phyloP scores from a whole-genome alignment of 2,113 vertebrate species.

The Nibea coibor region DNA sequence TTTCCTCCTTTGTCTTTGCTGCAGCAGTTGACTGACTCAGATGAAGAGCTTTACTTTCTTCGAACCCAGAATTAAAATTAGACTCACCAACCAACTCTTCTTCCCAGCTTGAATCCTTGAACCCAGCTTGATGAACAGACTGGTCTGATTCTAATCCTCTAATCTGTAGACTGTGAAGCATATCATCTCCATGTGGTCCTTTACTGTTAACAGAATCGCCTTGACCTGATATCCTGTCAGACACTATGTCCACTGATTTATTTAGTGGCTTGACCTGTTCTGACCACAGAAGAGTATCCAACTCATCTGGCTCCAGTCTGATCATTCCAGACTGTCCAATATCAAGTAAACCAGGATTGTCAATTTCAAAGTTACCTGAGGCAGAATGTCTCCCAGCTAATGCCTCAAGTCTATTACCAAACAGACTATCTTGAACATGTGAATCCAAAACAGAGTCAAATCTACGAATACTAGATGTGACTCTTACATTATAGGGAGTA shows the following conservation, averaged over 20 bases:
- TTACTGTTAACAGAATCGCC: neutral
- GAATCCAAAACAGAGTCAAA: neutral
- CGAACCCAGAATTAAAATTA: conserved; percentile 19
- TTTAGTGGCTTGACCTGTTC: neutral
- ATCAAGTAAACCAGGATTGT: neutral
- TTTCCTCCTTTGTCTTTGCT: neutral
- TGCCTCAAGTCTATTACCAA: neutral
- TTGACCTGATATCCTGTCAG: neutral
- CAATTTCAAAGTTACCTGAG: neutral
- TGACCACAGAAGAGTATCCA: neutral
- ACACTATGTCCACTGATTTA: neutral
- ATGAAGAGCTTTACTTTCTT: conserved; percentile 3
- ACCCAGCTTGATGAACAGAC: neutral
- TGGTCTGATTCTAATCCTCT: conserved; percentile 18
- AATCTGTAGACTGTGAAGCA: conserved; percentile 14
- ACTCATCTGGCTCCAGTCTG: neutral
- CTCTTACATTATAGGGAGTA: neutral
- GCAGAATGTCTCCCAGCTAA: neutral
- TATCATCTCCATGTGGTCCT: conserved; percentile 1
- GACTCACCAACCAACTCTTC: neutral
- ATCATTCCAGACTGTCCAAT: neutral
- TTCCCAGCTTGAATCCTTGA: neutral
- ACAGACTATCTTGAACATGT: neutral
- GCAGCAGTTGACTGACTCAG: conserved; percentile 2
- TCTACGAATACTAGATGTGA: neutral